These are phyloP conservation scores for Hemitrygon akajei DNA, from an alignment of 2,797 vertebrate species.

Conservation along the genomic window DNA sequence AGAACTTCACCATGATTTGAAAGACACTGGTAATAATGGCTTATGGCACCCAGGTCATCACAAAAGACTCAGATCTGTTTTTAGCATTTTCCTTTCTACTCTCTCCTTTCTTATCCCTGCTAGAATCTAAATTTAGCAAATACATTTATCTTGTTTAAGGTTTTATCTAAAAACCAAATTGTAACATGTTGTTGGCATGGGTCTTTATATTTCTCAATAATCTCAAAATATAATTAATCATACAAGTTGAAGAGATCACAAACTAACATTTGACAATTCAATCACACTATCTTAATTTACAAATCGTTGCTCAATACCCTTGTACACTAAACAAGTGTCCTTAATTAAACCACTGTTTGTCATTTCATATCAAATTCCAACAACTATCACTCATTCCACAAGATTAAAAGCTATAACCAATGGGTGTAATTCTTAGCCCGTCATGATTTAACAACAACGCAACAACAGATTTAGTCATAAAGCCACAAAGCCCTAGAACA, in stretches of 20 bases:
- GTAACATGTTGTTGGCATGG: background rate
- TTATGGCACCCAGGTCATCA: background rate
- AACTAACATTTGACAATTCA: background rate
- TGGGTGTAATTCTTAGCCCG: background rate
- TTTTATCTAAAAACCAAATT: background rate
- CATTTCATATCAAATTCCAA: background rate
- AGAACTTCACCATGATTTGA: background rate
- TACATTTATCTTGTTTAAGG: background rate
- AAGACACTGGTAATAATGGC: background rate
- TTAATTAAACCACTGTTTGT: slow-evolving; percentile 21
- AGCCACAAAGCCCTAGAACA: background rate
- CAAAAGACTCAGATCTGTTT: background rate
- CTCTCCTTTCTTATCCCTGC: background rate
- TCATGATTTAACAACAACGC: background rate
- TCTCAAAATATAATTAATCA: background rate
- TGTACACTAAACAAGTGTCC: background rate
- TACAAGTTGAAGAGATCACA: background rate
- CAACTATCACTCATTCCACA: slow-evolving; percentile 8
- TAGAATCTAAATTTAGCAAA: background rate
- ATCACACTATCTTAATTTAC: background rate
- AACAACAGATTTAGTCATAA: background rate
- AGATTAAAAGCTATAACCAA: background rate
- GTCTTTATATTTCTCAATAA: background rate
- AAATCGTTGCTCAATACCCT: background rate
- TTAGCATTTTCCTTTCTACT: no score